phyloP scores from a whole-genome alignment of 2,888 invertebrate species.

The Calameuta idolon region DNA sequence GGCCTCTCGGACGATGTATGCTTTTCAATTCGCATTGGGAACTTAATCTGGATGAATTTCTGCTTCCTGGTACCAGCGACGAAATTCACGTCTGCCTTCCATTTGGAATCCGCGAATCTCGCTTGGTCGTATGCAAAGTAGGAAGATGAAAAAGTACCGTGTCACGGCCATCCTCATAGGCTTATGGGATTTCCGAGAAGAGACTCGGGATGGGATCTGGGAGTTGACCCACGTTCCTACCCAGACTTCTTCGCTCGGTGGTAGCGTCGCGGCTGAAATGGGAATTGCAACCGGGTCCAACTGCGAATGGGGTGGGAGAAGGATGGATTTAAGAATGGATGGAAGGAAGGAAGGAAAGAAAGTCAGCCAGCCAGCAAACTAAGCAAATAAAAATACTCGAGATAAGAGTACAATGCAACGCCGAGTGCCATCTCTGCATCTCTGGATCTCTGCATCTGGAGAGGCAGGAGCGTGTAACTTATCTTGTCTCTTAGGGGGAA shows the following conservation, averaged over 20 bases:
- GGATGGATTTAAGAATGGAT: background rate
- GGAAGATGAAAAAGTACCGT: constrained; percentile 5
- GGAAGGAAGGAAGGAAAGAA: background rate
- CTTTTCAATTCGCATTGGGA: background rate
- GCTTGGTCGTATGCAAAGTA: background rate
- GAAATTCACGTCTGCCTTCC: background rate
- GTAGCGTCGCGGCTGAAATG: constrained; percentile 1
- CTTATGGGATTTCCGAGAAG: constrained; percentile 6
- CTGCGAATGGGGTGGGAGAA: background rate
- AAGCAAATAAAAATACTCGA: constrained; percentile 4
- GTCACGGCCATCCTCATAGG: constrained; percentile 1
- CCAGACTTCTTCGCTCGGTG: background rate
- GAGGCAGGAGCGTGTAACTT: background rate
- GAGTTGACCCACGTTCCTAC: constrained; percentile 4
- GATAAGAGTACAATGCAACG: constrained; percentile 3
- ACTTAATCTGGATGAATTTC: background rate
- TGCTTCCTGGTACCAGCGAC: background rate
- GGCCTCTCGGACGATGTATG: accelerated
- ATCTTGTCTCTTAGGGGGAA: background rate
- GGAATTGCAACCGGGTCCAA: background rate
- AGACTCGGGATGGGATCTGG: constrained; percentile 1
- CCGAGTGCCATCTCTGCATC: constrained; percentile 1
- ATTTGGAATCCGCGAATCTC: background rate
- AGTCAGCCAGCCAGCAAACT: background rate
- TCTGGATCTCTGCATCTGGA: background rate